These are phyloP conservation scores for Spisula subtruncata DNA, from an alignment of 2,888 invertebrate species.

Conservation along the genomic window DNA sequence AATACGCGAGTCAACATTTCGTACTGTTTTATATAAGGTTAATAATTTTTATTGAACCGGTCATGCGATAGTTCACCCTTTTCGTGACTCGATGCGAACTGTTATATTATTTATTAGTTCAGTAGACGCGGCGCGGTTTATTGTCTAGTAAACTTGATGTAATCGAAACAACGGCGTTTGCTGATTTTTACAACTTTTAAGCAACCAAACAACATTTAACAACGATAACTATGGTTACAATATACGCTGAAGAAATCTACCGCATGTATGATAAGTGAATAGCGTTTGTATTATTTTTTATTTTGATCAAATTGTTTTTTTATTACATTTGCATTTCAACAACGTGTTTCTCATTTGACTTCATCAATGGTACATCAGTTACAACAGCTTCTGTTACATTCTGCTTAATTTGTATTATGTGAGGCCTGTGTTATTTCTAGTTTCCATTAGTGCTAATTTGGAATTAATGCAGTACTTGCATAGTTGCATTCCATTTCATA, in stretches of 20 bases:
- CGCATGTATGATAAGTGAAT: not conserved
- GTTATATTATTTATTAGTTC: conserved; percentile 10
- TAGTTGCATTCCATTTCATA: not conserved
- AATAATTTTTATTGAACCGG: not conserved
- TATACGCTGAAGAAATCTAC: not conserved
- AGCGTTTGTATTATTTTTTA: not conserved
- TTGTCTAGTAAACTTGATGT: not conserved
- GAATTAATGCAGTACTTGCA: not conserved
- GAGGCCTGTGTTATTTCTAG: not conserved
- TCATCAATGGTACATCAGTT: not conserved
- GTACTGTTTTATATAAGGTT: not conserved
- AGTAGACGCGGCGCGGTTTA: not conserved
- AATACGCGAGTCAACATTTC: not conserved
- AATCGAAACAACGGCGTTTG: not conserved
- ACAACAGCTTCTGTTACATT: not conserved
- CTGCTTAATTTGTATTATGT: not conserved
- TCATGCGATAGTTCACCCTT: not conserved
- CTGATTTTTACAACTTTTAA: not conserved
- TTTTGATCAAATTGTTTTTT: not conserved
- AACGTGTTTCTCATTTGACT: not conserved
- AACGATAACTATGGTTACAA: not conserved
- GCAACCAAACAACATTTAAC: not conserved
- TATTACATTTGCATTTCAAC: not conserved
- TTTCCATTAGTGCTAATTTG: too few relatives aligned
- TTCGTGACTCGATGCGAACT: not conserved